Base-by-base conservation (phyloP, 2,113 vertebrate genomes). In the Epinephelus moara region DNA sequence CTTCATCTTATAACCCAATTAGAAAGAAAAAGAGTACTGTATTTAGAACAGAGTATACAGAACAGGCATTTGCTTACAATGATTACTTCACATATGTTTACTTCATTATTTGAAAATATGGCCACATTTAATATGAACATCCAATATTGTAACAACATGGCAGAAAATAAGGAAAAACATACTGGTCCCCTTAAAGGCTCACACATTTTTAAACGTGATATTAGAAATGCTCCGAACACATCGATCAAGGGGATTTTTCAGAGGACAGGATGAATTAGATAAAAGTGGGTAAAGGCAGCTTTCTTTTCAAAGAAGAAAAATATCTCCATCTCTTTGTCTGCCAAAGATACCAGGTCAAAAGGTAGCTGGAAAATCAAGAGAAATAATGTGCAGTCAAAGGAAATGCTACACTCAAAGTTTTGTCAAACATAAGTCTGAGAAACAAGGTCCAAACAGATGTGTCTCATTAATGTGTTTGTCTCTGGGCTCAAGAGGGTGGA, bases 391-490 rank as follows among this genome's bases (percentile, higher is more conserved):
- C 9, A 15, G 62, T 70, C 56, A 87, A 73, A 67, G 11, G 61
- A 42, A 40, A 27, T 42, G 21, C 30, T 19, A 25, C 27, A 27
- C 19, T 19, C 4, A 49, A 67, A 66, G 70, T 74, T 27, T 67
- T 78, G 74, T 78, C 40, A 70, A 70, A 73, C 67, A 61, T 2
- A 6, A 45, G n/a, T 63, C 60, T 75, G 80, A 60, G 60, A 75
- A 82, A 87, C 30, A 66, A 67, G 71, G 23, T 64, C 33, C 57
- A 81, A 80, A 81, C 37, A 73, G 66, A 56, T 52, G 23, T 63
- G 67, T 82, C 71, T 86, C 72, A 63, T 89, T 74, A 86, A 61
- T 62, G 50, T 23, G 55, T 70, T 60, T 70, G 57, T 77, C 57
- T 81, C 57, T 23, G 30, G 47, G 70, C 50, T 59, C 74, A 62